These are phyloP conservation scores for Cyprinodon diabolis DNA, from an alignment of 2,797 vertebrate species.

Conservation along the genomic window DNA sequence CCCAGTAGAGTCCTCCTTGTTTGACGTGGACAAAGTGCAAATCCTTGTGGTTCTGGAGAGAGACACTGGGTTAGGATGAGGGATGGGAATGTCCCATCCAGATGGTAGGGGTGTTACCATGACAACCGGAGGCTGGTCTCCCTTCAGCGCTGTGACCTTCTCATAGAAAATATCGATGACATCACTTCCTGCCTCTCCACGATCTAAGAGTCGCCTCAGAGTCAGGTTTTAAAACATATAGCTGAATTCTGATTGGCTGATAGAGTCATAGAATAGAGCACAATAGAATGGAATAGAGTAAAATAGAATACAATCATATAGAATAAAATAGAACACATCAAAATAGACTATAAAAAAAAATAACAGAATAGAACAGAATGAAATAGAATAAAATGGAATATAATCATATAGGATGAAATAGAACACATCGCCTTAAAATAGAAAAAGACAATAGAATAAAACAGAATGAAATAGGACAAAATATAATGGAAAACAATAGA, in stretches of 20 bases:
- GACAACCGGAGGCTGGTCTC: conserved; percentile 88
- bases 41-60: conserved; percentile 79
- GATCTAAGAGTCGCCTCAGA: conserved; percentile 72
- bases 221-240: background rate
- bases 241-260: background rate
- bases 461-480: too few species aligned
- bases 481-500: too few species aligned
- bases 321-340: too few species aligned
- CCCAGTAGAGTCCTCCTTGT: conserved; percentile 88
- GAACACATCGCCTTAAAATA: too few species aligned
- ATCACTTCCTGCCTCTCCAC: conserved; percentile 81
- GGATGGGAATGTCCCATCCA: background rate
- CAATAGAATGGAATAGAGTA: too few species aligned
- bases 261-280: too few species aligned
- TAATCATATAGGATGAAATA: too few species aligned
- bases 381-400: too few species aligned
- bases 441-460: too few species aligned
- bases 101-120: conserved; percentile 77
- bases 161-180: conserved; percentile 83
- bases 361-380: too few species aligned
- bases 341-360: too few species aligned
- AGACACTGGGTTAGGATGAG: background rate
- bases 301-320: too few species aligned
- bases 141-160: conserved; percentile 83
- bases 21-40: conserved; percentile 86